Evolutionary conservation across 2,113 vertebrate genomes (phyloP), one percentile per base, ranked within the genome.

Genomic region (Eclectus roratus): DNA sequence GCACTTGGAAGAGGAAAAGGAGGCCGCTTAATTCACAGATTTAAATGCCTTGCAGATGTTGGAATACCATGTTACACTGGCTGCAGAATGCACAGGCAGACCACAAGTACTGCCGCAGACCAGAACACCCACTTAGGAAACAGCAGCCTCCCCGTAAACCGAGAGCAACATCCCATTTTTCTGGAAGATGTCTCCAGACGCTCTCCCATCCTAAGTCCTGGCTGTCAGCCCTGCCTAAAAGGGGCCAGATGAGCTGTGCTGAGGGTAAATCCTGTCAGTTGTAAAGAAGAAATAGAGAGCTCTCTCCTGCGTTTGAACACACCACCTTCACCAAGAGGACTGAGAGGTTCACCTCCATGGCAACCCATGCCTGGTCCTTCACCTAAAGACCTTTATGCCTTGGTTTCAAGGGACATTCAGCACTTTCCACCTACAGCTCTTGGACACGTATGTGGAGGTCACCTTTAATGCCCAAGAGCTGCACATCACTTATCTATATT

Each of bases 21-120:
- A 93, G 89, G 50, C 58, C 1, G 20, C 52, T 85, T 63, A 65
- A 44, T 29, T 93, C 85, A 46, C 43, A 21, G 92, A 64, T 91
- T 94, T 76, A 96, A 98, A 97, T 88, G 24, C 70, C 84, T 97
- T 88, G 79, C 97, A 98, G 97, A 97, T 97, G 97, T 96, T 61
- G 63, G 46, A 77, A 92, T 7, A 60, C 88, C 94, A 37, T 44
- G 72, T 64, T 31, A 64, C 85, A 66, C 61, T 64, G 68, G 13
- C 88, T 93, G 84, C 92, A 80, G 88, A 95, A 84, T 5, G 79
- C 80, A 79, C 74, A 74, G 92, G 89, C 82, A 44, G 69, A 82
- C 93, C 90, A n/a, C 92, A 92, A 81, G 68, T 39, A 52, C 37
- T 7, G 33, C 83, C 4, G 7, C 96, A 93, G 85, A 80, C 80